Base-by-base conservation (phyloP, 1,140 invertebrate species). In the Halyomorpha halys region DNA sequence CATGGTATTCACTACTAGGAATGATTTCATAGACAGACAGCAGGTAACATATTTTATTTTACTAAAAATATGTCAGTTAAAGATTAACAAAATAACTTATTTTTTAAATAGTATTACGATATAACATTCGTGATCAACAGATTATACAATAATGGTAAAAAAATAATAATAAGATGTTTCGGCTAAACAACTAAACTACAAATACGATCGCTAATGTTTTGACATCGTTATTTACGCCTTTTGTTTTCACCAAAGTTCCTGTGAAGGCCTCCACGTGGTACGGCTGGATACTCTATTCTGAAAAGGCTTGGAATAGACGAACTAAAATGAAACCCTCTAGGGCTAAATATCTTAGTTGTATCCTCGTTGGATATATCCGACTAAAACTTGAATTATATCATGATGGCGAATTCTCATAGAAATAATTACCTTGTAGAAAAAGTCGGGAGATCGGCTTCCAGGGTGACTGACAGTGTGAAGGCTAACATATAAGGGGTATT, bases 271-370 rank as follows among this genome's bases (percentile, higher is more conserved):
- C 18, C 45, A 5, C 15, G 45, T 47, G 45, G 18, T 47, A 14
- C 18, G 18, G 18, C 15, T 47, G 45, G 45, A 47, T 16, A 47
- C 45, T 47, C 45, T 47, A 18, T 47, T 47, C 18, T 47, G 45
- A 18, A 47, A 47, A 47, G 15, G 15, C 18, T 47, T 4, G 45
- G 45, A 47, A 11, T 47, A 47, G 45, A 47, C 3, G 45, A 47
- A 18, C 45, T 47, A 47, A 47, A 47, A 47, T 14, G 18, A 47
- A 47, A 47, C 18, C 45, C 13, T 16, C 45, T 47, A 18, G 3
- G 45, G 18, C 45, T 47, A 47, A 47, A 47, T 47, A 47, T 11
- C 18, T 11, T 47, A 47, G 45, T 47, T 47, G 45, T 47, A 47
- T 47, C 3, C 45, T 14, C 3, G 15, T 47, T 11, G 13, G 45